Evolutionary conservation across 2,113 vertebrate species (phyloP).

Genomic region (Perca fluviatilis): DNA sequence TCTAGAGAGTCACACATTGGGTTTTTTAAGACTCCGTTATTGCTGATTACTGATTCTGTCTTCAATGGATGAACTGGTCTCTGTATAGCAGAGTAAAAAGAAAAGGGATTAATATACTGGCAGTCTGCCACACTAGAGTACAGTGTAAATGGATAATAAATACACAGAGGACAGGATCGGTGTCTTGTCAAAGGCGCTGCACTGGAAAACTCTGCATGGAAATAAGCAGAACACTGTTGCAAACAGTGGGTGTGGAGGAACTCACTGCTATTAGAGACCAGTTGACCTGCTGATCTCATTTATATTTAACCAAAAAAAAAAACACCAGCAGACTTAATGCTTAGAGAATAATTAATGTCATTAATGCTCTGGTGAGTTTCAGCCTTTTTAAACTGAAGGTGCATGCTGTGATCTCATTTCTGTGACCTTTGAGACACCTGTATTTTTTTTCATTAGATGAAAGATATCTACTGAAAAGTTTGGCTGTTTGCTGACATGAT

Average conservation of each 20-base stretch:
- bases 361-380: background rate
- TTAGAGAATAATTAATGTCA: conserved; percentile 1
- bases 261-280: conserved; percentile 23
- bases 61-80: background rate
- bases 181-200: conserved; percentile 14
- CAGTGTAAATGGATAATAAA: conserved; percentile 36
- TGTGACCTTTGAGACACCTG: background rate
- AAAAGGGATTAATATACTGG: conserved; percentile 31
- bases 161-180: conserved; percentile 30
- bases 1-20: background rate
- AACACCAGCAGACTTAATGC: background rate
- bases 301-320: conserved; percentile 20
- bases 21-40: conserved; percentile 22
- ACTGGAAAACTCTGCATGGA: conserved; percentile 15
- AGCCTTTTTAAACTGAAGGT: background rate
- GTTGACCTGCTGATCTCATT: conserved; percentile 39
- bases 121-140: conserved; percentile 30
- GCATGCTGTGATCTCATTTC: background rate
- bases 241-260: background rate
- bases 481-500: background rate
- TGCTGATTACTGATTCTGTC: conserved; percentile 12
- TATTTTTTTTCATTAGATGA: background rate
- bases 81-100: conserved; percentile 25
- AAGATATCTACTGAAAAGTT: background rate
- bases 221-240: conserved; percentile 14